Percentiles rank a stretch among this genome's conserved stretches.
These are phyloP conservation scores for Hippocampus kuda DNA, from an alignment of 2,797 vertebrate species.

Conservation along the genomic window DNA sequence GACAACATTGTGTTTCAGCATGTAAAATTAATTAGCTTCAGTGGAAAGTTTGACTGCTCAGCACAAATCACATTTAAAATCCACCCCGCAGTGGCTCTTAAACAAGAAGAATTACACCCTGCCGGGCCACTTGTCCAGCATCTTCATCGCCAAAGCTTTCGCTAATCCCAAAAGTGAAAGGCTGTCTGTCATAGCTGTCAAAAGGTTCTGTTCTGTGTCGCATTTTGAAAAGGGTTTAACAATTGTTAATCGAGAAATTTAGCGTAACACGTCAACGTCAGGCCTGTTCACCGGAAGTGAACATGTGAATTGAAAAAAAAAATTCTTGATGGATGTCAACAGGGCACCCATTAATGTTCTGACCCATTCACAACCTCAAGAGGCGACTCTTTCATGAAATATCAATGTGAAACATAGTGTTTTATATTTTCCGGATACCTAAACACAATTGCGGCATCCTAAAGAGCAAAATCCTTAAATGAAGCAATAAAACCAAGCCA, in stretches of 20 bases:
- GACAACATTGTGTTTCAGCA: conserved; percentile 18
- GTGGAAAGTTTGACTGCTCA: conserved; percentile 26
- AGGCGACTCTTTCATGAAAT: background rate
- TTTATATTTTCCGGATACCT: background rate
- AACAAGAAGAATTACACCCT: conserved; percentile 32
- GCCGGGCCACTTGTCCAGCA: conserved; percentile 24
- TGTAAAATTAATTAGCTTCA: conserved; percentile 12
- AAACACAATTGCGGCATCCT: background rate
- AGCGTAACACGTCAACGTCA: background rate
- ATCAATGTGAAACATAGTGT: background rate
- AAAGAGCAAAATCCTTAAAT: conserved; percentile 14
- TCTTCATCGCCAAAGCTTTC: conserved; percentile 28
- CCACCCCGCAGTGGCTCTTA: conserved; percentile 18
- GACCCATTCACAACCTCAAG: background rate
- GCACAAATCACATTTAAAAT: conserved; percentile 28
- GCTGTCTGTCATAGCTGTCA: conserved; percentile 46
- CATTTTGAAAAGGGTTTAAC: conserved; percentile 30
- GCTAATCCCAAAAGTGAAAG: conserved; percentile 49
- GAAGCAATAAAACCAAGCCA: conserved; percentile 33
- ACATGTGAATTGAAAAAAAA: background rate
- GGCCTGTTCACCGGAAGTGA: background rate
- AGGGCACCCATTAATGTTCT: background rate
- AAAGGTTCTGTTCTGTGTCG: conserved; percentile 28
- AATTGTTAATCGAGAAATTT: conserved; percentile 4
- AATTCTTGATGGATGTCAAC: background rate